Evolutionary conservation across 1,140 invertebrate species (phyloP).

Genomic region (Micrasema minimum): DNA sequence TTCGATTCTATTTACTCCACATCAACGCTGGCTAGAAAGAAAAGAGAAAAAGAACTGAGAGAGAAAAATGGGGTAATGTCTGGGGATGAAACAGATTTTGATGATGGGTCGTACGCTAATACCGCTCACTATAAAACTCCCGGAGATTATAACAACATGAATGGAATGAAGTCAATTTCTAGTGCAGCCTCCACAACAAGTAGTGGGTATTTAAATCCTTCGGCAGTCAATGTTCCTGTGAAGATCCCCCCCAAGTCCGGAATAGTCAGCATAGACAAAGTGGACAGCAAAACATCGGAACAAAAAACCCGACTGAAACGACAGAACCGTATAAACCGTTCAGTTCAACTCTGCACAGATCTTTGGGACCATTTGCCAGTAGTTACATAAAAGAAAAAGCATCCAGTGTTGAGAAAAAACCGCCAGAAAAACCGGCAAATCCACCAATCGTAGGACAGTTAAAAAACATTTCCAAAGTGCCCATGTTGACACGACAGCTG

Average conservation of each 20-base stretch:
- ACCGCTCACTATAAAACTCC: slow-evolving; percentile 68
- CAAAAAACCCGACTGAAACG: slow-evolving; percentile 30
- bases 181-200: slow-evolving; percentile 72
- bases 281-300: slow-evolving; percentile 3
- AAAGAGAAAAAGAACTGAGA: slow-evolving; percentile 64
- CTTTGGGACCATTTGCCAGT: slow-evolving; percentile 56
- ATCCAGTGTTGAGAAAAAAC: slow-evolving; percentile 26
- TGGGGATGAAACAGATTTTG: slow-evolving; percentile 48
- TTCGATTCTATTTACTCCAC: slow-evolving; percentile 88
- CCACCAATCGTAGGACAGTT: too few relatives aligned
- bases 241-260: slow-evolving; percentile 45
- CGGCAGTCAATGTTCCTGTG: slow-evolving; percentile 73
- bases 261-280: slow-evolving; percentile 39
- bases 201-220: slow-evolving; percentile 78
- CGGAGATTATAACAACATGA: slow-evolving; percentile 70
- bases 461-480: slow-evolving; percentile 62
- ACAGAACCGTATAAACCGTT: slow-evolving; percentile 53
- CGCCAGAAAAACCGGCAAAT: slow-evolving; percentile 55
- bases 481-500: slow-evolving; percentile 62
- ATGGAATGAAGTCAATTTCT: slow-evolving; percentile 63
- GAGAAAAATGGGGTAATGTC: slow-evolving; percentile 48
- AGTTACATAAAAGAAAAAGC: slow-evolving; percentile 54
- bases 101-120: slow-evolving; percentile 61
- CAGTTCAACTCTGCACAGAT: slow-evolving; percentile 56
- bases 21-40: slow-evolving; percentile 73